phyloP scores from a whole-genome alignment of 2,797 vertebrate species.

The Pterois miles region DNA sequence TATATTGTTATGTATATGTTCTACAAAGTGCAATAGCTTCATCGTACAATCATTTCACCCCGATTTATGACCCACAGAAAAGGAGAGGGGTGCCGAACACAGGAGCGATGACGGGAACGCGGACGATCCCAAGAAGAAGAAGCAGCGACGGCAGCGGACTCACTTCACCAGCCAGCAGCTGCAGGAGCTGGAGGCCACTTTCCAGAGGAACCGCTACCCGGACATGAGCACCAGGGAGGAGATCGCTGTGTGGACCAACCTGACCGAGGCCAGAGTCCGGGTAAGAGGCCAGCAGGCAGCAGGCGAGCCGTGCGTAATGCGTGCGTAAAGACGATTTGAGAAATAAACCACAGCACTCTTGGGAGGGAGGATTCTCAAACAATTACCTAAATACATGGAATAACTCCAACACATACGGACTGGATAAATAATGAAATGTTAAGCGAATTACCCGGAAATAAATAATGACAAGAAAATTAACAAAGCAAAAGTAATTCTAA shows the following conservation, averaged over 20 bases:
- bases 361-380: background rate
- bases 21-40: background rate
- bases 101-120: conserved; percentile 89
- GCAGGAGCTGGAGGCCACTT: conserved; percentile 95
- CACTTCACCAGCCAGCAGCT: conserved; percentile 98
- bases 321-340: conserved; percentile 13
- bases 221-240: conserved; percentile 97
- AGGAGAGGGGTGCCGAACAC: conserved; percentile 89
- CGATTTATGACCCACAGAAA: conserved; percentile 80
- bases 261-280: conserved; percentile 95
- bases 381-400: background rate
- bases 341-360: background rate
- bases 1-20: background rate
- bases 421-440: background rate
- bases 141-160: conserved; percentile 93
- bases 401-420: background rate
- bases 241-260: conserved; percentile 96
- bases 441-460: too few relatives aligned
- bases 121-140: conserved; percentile 95
- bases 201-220: conserved; percentile 96
- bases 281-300: conserved; percentile 79
- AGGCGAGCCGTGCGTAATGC: conserved; percentile 33
- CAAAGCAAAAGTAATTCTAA: background rate
- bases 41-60: background rate
- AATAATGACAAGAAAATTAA: too few relatives aligned